phyloP scores from a whole-genome alignment of 53 echinoderm and acorn worm species.

The Stichopus horrens region DNA sequence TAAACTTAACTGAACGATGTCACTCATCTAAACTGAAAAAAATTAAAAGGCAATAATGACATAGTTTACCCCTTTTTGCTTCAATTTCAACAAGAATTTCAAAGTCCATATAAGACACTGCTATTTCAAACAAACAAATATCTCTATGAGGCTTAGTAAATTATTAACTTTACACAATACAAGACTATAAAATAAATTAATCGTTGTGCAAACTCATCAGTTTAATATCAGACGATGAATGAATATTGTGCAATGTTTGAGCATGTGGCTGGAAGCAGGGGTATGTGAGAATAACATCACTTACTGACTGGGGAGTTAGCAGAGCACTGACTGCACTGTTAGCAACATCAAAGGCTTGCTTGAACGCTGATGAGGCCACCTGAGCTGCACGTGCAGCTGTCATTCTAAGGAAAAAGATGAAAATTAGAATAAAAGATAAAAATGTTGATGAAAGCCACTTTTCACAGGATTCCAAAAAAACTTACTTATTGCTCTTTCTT shows the following conservation, averaged over 20 bases:
- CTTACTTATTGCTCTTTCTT: too few relatives aligned
- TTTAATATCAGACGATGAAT: neutral
- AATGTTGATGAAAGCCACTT: neutral
- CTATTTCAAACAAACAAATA: too few relatives aligned
- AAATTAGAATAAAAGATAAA: neutral
- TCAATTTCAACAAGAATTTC: too few relatives aligned
- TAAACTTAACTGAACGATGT: too few relatives aligned
- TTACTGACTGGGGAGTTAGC: slow-evolving; percentile 15
- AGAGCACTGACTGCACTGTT: slow-evolving; percentile 71
- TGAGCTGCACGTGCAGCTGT: slow-evolving; percentile 76
- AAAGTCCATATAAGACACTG: too few relatives aligned
- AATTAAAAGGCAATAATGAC: too few relatives aligned
- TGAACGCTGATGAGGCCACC: slow-evolving; percentile 69
- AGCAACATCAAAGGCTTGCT: slow-evolving; percentile 79
- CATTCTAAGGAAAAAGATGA: slow-evolving; percentile 43
- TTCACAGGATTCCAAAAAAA: neutral
- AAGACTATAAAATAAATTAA: too few relatives aligned
- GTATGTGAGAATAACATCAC: neutral
- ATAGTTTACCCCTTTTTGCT: too few relatives aligned
- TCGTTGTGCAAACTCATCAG: too few relatives aligned
- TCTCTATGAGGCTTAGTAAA: too few relatives aligned
- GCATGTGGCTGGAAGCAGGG: neutral
- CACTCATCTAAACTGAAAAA: too few relatives aligned
- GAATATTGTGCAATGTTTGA: neutral
- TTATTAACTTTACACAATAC: too few relatives aligned